phyloP scores from a whole-genome alignment of 2,888 invertebrate species.

The Polymixis lichenea region DNA sequence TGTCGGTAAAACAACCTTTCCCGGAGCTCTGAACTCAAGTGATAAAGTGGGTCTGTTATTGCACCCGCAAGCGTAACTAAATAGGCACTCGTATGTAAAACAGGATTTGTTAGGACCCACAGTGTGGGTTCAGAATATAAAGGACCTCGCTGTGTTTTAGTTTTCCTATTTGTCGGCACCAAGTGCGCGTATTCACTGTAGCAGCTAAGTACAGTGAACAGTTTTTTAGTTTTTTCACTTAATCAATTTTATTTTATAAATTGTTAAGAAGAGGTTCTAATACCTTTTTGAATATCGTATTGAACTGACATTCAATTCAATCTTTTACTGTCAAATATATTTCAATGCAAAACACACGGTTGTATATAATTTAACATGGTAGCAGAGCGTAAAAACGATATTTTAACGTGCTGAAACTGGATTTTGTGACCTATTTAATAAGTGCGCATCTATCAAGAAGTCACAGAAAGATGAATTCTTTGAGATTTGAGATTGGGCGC shows the following conservation, averaged over 20 bases:
- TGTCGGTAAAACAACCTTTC: slow-evolving; percentile 48
- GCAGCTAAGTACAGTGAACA: slow-evolving; percentile 1
- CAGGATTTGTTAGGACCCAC: slow-evolving; percentile 48
- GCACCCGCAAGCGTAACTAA: slow-evolving; percentile 57
- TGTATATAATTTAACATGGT: no score
- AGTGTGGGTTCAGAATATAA: slow-evolving; percentile 14
- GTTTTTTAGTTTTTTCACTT: background rate
- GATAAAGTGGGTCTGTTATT: slow-evolving; percentile 60
- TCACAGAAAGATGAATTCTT: no score
- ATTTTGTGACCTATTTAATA: no score
- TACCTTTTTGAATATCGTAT: no score
- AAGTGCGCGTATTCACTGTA: background rate
- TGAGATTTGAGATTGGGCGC: no score
- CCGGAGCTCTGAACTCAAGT: slow-evolving; percentile 46
- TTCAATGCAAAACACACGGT: no score
- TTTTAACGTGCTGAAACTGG: no score
- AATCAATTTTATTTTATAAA: background rate
- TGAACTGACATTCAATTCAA: no score
- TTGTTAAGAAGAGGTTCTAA: no score
- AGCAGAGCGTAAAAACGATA: no score
- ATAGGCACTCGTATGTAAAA: slow-evolving; percentile 54
- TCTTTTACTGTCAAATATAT: no score
- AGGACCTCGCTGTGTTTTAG: slow-evolving; percentile 14
- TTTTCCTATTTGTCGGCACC: slow-evolving; percentile 10
- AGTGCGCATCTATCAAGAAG: no score